phyloP scores from a whole-genome alignment of 2,113 vertebrate genomes.

The Pimephales promelas region DNA sequence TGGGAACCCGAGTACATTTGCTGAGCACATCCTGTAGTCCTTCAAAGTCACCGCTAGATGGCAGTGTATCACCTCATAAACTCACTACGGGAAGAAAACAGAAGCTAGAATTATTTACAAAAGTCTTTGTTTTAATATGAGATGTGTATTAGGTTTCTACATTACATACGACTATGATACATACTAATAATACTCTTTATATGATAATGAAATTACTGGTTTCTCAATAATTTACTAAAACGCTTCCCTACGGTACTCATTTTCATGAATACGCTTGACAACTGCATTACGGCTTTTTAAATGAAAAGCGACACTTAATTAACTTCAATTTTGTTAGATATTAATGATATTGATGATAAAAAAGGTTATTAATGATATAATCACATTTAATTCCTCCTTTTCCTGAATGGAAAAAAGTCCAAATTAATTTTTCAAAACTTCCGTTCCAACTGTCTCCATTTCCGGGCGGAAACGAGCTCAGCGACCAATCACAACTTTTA shows the following conservation, averaged over 20 bases:
- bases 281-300: neutral
- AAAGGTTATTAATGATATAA: neutral
- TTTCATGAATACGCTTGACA: neutral
- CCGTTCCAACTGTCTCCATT: neutral
- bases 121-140: neutral
- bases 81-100: neutral
- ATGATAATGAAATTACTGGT: neutral
- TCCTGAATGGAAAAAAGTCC: neutral
- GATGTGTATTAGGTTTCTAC: neutral
- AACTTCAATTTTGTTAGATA: neutral
- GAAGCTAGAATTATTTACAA: neutral
- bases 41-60: conserved; percentile 39
- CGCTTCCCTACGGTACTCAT: neutral
- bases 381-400: neutral
- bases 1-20: conserved; percentile 69
- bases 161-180: neutral
- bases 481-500: too few relatives aligned
- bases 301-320: neutral
- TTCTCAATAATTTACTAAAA: neutral
- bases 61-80: neutral
- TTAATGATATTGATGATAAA: neutral
- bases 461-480: neutral
- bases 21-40: neutral
- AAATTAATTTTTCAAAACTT: neutral
- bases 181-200: neutral